A percentile compares a stretch with the other conserved stretches of the same genome.
Evolutionary conservation across 1,140 invertebrate genomes (phyloP).

Genomic region (Heliconius hermathena): DNA sequence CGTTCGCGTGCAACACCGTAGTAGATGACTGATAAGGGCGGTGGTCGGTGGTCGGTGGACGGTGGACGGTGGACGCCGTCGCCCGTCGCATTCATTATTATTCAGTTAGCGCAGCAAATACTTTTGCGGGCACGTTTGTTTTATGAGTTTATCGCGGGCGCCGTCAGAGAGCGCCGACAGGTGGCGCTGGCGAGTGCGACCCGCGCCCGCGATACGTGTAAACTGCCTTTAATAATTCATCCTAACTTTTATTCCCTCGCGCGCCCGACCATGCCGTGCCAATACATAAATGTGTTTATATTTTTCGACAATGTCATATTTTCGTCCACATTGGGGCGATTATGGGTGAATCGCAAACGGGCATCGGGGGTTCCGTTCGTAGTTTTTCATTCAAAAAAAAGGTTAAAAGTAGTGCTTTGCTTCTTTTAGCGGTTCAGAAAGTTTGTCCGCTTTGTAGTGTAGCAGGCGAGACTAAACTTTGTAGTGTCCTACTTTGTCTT

Average conservation of each 20-base stretch:
- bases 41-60: conserved; percentile 13
- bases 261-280: conserved; percentile 40
- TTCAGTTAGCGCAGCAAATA: conserved; percentile 62
- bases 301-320: conserved; percentile 29
- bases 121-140: conserved; percentile 51
- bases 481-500: conserved; percentile 24
- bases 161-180: conserved; percentile 50
- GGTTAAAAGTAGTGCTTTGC: conserved; percentile 30
- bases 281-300: conserved; percentile 34
- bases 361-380: not conserved
- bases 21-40: conserved; percentile 33
- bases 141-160: conserved; percentile 46
- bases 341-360: not conserved
- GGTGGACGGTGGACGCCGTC: conserved; percentile 11
- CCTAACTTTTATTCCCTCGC: conserved; percentile 53
- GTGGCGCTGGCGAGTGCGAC: conserved; percentile 52
- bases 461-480: conserved; percentile 29
- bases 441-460: conserved; percentile 24
- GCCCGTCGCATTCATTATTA: conserved; percentile 56
- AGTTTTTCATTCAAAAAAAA: conserved; percentile 26
- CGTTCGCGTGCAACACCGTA: conserved; percentile 27
- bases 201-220: conserved; percentile 54
- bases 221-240: conserved; percentile 60
- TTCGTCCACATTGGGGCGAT: conserved; percentile 28
- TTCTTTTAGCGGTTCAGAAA: conserved; percentile 31